Base-by-base conservation (phyloP, 2,113 vertebrate species). In the Plecturocebus donacophilus region DNA sequence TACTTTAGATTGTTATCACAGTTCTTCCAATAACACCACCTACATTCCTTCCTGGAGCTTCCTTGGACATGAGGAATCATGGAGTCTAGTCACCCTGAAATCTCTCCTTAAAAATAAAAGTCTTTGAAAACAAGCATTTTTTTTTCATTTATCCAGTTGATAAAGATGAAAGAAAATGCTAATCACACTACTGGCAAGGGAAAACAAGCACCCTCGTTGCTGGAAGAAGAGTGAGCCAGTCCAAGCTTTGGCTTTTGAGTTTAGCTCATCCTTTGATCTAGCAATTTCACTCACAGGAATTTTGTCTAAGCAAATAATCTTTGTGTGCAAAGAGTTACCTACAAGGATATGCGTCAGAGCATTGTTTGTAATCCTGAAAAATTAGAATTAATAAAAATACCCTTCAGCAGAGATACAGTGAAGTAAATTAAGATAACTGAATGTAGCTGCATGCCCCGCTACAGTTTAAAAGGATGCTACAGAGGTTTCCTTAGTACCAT, bases 1-100 rank as follows among this genome's bases (percentile, higher is more conserved):
- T 45, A 61, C 83, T 90, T 87, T 45, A 95, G 94, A 81, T 93
- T 83, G 32, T 86, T 96, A 87, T 95, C 95, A 88, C 54, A 79
- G 54, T 58, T 86, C 79, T 81, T 80, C 91, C 86, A 47, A 21
- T 49, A 47, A 19, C 35, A 93, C 52, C 66, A 66, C 95, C 92
- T 58, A 61, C 83, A 71, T 95, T 95, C 75, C 61, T 95, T 79
- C 79, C 38, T 82, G 61, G 80, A 64, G 12, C 38, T 89, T 81
- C 87, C 54, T 54, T 77, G 75, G 64, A 66, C 4, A 0, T 38
- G 42, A 56, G 23, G 73, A 88, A 52, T 94, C 54, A 27, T 77
- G 27, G 45, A 70, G 75, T 87, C 83, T 83, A 52, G 40, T 70
- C 56, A 32, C 47, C 68, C 87, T 73, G 5, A 91, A 73, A 76